Conservation (phyloP, 2,113 vertebrate genomes). For the Cnemophilus loriae region DNA sequence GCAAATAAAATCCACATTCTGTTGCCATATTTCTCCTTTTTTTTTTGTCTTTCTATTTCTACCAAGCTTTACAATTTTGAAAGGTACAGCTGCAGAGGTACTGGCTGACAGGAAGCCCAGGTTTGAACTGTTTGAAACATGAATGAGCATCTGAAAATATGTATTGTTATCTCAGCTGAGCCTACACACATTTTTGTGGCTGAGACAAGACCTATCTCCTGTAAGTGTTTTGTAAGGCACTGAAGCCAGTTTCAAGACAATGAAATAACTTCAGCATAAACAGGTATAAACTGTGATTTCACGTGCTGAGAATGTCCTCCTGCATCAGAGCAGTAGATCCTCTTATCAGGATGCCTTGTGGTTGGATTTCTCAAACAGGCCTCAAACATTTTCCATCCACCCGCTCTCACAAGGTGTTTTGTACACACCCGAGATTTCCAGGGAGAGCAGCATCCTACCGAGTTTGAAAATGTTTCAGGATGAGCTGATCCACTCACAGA, state of each 20-base stretch:
- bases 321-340: neutral
- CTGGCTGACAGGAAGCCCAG: neutral
- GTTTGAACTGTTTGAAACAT: neutral
- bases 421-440: neutral
- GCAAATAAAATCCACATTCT: neutral
- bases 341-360: neutral
- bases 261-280: neutral
- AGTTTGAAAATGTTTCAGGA: neutral
- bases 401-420: neutral
- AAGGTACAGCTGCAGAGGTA: neutral
- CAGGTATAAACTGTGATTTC: neutral
- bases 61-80: neutral
- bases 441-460: neutral
- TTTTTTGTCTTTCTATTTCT: neutral
- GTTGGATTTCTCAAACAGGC: neutral
- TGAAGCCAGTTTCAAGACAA: neutral
- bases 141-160: neutral
- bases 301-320: neutral
- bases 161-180: neutral
- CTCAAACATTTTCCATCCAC: neutral
- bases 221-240: neutral
- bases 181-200: neutral
- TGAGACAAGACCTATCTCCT: neutral
- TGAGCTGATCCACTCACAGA: neutral
- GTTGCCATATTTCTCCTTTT: neutral